Conservation (phyloP, 2,113 vertebrate species). For the Gobiocypris rarus region DNA sequence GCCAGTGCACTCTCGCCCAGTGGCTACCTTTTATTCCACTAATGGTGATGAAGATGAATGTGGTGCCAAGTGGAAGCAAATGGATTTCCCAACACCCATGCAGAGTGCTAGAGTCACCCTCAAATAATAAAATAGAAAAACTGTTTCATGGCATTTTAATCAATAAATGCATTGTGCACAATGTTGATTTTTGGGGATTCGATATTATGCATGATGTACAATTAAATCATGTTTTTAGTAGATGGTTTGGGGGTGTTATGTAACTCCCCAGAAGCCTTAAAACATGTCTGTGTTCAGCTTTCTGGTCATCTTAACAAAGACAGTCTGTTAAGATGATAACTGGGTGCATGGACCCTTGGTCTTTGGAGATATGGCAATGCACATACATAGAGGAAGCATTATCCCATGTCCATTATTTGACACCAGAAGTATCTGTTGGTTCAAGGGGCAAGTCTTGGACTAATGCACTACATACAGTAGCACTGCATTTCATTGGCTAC, state of each 20-base stretch:
- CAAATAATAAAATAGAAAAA: constrained; percentile 12
- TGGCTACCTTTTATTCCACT: constrained; percentile 58
- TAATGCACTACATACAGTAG: constrained; percentile 40
- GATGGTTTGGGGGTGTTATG: constrained; percentile 38
- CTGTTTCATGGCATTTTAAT: constrained; percentile 17
- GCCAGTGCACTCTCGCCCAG: constrained; percentile 37
- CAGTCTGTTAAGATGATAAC: constrained; percentile 53
- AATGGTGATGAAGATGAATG: constrained; percentile 62
- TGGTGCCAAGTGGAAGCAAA: constrained; percentile 58
- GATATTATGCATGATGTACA: constrained; percentile 4
- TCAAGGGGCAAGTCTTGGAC: constrained; percentile 54
- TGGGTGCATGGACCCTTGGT: constrained; percentile 40
- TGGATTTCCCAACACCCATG: constrained; percentile 34
- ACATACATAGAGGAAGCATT: constrained; percentile 55
- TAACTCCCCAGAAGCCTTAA: constrained; percentile 37
- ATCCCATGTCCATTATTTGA: constrained; percentile 46
- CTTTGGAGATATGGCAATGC: constrained; percentile 47
- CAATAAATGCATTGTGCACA: constrained; percentile 20
- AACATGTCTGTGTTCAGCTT: constrained; percentile 49
- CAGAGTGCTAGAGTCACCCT: not conserved
- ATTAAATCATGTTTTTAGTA: constrained; percentile 4
- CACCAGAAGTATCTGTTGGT: constrained; percentile 55
- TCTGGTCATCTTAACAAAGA: constrained; percentile 50
- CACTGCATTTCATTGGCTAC: constrained; percentile 37
- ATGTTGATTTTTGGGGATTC: not conserved